phyloP scores from a whole-genome alignment of 2,888 invertebrate species.

The Pristionchus maxplancki region DNA sequence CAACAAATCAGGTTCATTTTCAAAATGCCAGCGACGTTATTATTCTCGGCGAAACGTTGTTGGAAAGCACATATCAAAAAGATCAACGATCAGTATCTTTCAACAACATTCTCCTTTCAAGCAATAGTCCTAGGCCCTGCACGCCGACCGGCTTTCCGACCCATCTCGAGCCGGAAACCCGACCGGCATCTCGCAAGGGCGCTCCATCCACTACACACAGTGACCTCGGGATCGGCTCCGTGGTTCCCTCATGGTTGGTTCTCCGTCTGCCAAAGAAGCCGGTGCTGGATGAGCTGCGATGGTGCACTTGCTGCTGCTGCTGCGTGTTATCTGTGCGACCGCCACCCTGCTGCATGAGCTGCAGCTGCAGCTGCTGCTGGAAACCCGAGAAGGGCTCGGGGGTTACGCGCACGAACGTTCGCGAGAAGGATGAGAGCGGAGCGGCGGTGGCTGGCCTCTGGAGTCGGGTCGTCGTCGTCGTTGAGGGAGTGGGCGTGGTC shows the following conservation, averaged over 20 bases:
- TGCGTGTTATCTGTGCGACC: conserved; percentile 37
- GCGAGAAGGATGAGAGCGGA: conserved; percentile 16
- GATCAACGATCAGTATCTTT: too few relatives aligned
- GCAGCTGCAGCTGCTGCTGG: not conserved
- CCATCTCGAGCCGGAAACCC: not conserved
- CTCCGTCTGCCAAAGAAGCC: not conserved
- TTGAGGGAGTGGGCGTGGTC: not conserved
- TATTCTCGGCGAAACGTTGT: not conserved
- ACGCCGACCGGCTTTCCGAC: not conserved
- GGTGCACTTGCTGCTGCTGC: conserved; percentile 11
- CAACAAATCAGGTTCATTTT: too few relatives aligned
- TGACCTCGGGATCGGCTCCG: not conserved
- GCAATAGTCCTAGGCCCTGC: not conserved
- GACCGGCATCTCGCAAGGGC: not conserved
- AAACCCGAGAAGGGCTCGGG: not conserved
- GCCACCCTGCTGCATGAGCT: not conserved
- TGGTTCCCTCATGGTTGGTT: not conserved
- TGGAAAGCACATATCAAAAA: not conserved
- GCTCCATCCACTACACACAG: not conserved
- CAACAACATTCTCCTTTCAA: not conserved
- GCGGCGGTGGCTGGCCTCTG: conserved; percentile 5
- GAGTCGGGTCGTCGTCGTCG: not conserved
- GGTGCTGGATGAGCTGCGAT: conserved; percentile 30
- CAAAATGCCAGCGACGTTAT: not conserved
- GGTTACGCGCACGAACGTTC: conserved; percentile 46